Conservation (phyloP, 2,113 vertebrate species). For the Strigops habroptila region DNA sequence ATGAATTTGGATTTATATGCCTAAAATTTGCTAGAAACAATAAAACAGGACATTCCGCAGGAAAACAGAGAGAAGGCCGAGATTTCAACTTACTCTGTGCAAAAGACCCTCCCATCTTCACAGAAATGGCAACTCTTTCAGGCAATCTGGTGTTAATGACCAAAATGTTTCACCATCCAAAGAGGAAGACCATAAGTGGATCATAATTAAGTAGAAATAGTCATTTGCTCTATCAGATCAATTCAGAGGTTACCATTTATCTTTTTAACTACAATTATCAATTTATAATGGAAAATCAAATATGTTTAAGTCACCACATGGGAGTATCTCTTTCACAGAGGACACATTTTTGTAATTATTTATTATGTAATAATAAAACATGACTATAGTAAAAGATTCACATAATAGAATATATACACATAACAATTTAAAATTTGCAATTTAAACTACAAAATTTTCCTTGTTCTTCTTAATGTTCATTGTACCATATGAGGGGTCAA, state of each 20-base stretch:
- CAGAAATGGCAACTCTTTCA: neutral
- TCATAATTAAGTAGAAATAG: neutral
- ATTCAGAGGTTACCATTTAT: neutral
- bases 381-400: neutral
- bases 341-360: neutral
- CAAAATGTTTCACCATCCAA: neutral
- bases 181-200: neutral
- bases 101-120: neutral
- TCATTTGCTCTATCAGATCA: neutral
- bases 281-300: conserved; percentile 3
- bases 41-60: neutral
- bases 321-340: neutral
- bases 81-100: neutral
- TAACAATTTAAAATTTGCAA: neutral
- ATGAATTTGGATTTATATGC: neutral
- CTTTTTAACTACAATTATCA: conserved; percentile 7
- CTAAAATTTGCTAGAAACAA: neutral
- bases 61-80: neutral
- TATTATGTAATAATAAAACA: neutral
- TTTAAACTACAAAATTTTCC: neutral
- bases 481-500: neutral
- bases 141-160: neutral
- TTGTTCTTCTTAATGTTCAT: neutral
- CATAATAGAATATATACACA: neutral
- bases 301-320: neutral